Evolutionary conservation across 2,797 vertebrate genomes (phyloP), one percentile per base, ranked within the genome.

Genomic region (Echiichthys vipera): DNA sequence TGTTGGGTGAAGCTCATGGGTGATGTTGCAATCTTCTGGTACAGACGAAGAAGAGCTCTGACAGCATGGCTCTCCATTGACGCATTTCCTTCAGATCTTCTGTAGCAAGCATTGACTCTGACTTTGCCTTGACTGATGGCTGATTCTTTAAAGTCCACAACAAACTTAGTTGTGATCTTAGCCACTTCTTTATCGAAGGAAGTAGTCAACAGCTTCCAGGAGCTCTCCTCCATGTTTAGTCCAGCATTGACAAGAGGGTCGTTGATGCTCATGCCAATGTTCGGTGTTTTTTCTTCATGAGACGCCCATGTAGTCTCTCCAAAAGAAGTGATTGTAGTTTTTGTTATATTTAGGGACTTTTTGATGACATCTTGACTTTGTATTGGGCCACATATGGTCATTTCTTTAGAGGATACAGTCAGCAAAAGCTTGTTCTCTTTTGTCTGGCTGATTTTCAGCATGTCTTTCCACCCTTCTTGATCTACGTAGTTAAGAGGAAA

Each of bases 41-140:
- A 93, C 45, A 94, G 84, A 36, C 55, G 72, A 2, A 90, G 74
- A 22, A 95, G 89, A 40, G 90, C 93, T 81, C 77, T 84, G 39
- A 89, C 0, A 10, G 93, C 93, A 0, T 95, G 88, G 42, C 61
- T 79, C 82, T 92, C 81, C 71, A 94, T 86, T 10, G 79, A 59
- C 0, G 2, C 0, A 0, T 65, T 74, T 13, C 67, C 65, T 57
- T 0, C 47, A 14, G 14, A 0, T 50, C 0, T 9, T 4, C 1
- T 62, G 12, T 68, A 46, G 2, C 0, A 2, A 12, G 81, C 77
- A 71, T 32, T 86, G 39, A 94, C 40, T 4, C 3, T n/a, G 12
- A 90, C 46, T 51, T 39, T 27, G 13, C 39, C 74, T n/a, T 11
- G 10, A 34, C 0, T 3, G 1, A 0, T 0, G 0, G 0, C 32